These are phyloP conservation scores for Epizoanthus rinbou DNA, from an alignment of 92 coral and sea anemone genomes.

Conservation along the genomic window DNA sequence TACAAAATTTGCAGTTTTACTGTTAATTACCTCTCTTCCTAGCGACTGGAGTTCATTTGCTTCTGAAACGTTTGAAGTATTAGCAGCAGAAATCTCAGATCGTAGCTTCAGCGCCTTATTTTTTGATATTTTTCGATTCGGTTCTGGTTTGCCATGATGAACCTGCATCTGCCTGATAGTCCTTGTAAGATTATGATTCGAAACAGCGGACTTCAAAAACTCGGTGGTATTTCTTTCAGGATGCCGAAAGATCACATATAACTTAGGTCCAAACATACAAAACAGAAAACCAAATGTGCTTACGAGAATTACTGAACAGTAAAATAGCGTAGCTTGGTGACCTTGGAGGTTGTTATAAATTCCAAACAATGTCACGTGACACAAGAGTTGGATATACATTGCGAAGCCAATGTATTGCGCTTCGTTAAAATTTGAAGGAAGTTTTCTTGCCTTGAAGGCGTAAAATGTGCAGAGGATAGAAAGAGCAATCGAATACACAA, in stretches of 20 bases:
- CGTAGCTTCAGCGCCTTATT: no score
- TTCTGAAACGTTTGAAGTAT: background rate
- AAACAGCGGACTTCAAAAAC: constrained; percentile 67
- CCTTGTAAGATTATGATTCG: constrained; percentile 51
- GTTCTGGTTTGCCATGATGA: constrained; percentile 15
- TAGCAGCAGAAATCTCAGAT: background rate
- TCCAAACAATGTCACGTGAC: constrained; percentile 32
- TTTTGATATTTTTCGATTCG: background rate
- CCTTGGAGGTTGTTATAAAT: constrained; percentile 38
- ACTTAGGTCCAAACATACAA: constrained; percentile 75
- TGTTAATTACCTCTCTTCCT: background rate
- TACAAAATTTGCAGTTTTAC: background rate
- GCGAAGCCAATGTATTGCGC: constrained; percentile 76
- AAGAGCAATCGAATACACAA: constrained; percentile 52
- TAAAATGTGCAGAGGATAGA: constrained; percentile 63
- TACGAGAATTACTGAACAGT: constrained; percentile 26
- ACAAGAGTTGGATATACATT: constrained; percentile 73
- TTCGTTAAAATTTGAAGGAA: constrained; percentile 81
- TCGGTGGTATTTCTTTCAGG: constrained; percentile 80
- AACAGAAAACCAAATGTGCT: constrained; percentile 67
- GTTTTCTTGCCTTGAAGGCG: constrained; percentile 81
- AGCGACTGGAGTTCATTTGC: background rate
- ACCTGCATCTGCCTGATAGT: constrained; percentile 22
- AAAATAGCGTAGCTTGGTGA: constrained; percentile 28
- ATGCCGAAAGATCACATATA: constrained; percentile 60